Evolutionary conservation across 2,797 vertebrate species (phyloP), one percentile per base, ranked within the genome.

Genomic region (Clamator glandarius): DNA sequence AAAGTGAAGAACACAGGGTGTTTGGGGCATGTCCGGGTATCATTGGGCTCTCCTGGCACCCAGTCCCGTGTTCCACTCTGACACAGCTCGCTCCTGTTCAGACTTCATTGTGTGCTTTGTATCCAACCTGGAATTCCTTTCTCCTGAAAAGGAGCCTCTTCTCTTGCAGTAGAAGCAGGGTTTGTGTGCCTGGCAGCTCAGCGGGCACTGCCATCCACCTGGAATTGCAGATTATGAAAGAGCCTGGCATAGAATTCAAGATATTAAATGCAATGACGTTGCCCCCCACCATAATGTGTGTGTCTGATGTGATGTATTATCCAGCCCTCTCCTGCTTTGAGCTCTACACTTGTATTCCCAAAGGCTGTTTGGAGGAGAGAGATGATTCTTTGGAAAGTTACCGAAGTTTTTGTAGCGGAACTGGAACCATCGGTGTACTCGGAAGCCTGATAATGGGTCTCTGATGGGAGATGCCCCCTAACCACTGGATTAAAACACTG

Each of bases 51-150:
- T 62, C 57, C 24, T 4, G 12, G 2, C 24, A 58, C 72, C 26
- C 51, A 51, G 20, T 12, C 39, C 31, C 1, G 5, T 8, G 44
- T 7, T 46, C 28, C 23, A 9, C 2, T 0, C 3, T 2, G 1
- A 31, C 17, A 5, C 58, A 12, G 5, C 66, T 78, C 1, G 0
- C 24, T 58, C 29, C 31, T 11, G 12, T 16, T 69, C 28, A 25
- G 44, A 6, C 31, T 31, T 29, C 7, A 33, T 39, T 59, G 54
- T 68, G 29, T 11, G 6, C 23, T 55, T 68, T 10, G 3, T 36
- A 2, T 26, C 18, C 8, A 9, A 35, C 33, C 67, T 28, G 48
- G 11, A 9, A 69, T 62, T 31, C n/a, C 11, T 15, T 72, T 46
- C 31, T 55, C 18, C 29, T 0, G 2, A 51, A 29, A 44, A 80